Evolutionary conservation across 2,113 vertebrate species (phyloP).

Genomic region (Noturus placidus): DNA sequence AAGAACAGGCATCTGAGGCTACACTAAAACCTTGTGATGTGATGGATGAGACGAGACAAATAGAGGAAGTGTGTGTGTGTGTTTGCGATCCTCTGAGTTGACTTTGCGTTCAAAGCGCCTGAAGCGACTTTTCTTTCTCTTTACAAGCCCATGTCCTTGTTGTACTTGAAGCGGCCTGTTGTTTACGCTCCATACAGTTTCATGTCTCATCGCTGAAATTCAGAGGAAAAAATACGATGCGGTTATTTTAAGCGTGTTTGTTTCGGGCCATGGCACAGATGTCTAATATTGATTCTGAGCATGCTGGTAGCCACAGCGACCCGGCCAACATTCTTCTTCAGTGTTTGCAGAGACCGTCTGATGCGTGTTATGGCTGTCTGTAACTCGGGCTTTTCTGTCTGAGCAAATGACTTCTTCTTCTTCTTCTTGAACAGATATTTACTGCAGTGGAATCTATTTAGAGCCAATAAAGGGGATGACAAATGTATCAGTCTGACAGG

Average conservation of each 20-base stretch:
- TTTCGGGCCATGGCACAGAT: slow-evolving; percentile 11
- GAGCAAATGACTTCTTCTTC: background rate
- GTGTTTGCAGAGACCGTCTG: slow-evolving; percentile 20
- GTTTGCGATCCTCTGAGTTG: slow-evolving; percentile 49
- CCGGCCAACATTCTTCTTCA: slow-evolving; percentile 19
- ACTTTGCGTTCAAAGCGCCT: slow-evolving; percentile 42
- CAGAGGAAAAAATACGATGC: slow-evolving; percentile 42
- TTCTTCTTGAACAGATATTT: background rate
- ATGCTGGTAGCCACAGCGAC: slow-evolving; percentile 35
- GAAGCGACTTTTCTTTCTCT: slow-evolving; percentile 41
- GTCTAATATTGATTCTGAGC: slow-evolving; percentile 48
- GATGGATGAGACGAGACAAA: background rate
- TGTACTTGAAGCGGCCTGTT: slow-evolving; percentile 48
- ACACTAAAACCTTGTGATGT: background rate
- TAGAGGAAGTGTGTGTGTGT: background rate
- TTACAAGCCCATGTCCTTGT: slow-evolving; percentile 26
- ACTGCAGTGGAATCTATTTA: background rate
- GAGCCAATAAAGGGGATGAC: background rate
- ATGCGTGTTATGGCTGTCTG: slow-evolving; percentile 30
- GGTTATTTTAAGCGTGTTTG: slow-evolving; percentile 31
- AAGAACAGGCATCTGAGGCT: background rate
- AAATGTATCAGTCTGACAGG: background rate
- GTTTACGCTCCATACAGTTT: slow-evolving; percentile 33
- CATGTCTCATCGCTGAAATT: slow-evolving; percentile 44
- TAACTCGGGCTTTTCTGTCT: slow-evolving; percentile 3